Conservation (phyloP, 2,797 vertebrate genomes). For the Phrynocephalus guinanensis region DNA sequence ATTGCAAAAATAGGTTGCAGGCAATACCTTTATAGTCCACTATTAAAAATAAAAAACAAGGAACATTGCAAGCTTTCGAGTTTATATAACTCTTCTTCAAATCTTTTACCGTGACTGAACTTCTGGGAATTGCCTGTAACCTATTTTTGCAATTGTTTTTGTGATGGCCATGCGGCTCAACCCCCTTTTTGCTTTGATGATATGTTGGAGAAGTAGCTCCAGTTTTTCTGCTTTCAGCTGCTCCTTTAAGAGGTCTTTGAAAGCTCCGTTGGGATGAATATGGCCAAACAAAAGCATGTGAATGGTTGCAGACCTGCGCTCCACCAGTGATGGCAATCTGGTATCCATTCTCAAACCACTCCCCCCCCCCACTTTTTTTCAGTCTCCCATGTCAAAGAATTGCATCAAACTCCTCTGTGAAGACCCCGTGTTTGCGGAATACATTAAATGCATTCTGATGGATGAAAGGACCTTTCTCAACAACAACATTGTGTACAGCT, state of each 20-base stretch:
- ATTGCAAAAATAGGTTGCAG: no score
- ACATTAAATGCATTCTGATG: conserved; percentile 98
- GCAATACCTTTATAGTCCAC: no score
- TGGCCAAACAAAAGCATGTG: neutral
- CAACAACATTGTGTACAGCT: conserved; percentile 92
- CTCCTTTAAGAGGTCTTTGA: neutral
- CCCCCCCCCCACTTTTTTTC: conserved; percentile 39
- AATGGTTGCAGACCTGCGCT: neutral
- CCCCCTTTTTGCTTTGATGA: no score
- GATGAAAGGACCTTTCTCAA: conserved; percentile 96
- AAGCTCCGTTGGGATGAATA: neutral
- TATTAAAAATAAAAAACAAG: no score
- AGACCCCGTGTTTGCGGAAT: conserved; percentile 96
- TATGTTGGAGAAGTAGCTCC: neutral
- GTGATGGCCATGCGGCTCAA: no score
- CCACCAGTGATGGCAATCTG: rapidly evolving
- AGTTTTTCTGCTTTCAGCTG: neutral
- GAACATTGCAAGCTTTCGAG: no score
- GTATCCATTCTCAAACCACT: neutral
- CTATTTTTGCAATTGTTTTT: no score
- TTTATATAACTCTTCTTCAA: no score
- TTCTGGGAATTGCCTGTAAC: no score
- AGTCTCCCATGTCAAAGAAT: conserved; percentile 95
- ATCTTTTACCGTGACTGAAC: no score
- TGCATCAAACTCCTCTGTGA: conserved; percentile 96